Percentiles rank a stretch among this genome's conserved stretches.
phyloP scores from a whole-genome alignment of 2,888 invertebrate genomes.

The Galerucella calmariensis region DNA sequence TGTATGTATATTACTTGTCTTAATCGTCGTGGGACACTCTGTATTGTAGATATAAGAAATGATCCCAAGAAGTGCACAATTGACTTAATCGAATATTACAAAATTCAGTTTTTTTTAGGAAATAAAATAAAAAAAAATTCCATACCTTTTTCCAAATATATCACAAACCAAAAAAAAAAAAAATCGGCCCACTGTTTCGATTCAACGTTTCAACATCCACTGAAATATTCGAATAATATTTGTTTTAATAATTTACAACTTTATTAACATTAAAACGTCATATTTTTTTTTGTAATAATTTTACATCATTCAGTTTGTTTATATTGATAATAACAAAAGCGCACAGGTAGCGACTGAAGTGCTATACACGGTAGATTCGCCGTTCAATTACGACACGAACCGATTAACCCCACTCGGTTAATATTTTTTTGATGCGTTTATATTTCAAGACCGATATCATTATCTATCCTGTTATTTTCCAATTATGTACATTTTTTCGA shows the following conservation, averaged over 20 bases:
- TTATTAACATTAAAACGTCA: constrained; percentile 18
- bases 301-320: neutral
- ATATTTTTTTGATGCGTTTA: neutral
- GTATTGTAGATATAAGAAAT: too few relatives aligned
- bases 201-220: neutral
- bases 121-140: too few relatives aligned
- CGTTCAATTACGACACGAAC: neutral
- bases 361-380: neutral
- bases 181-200: neutral
- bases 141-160: too few relatives aligned
- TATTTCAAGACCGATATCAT: too few relatives aligned
- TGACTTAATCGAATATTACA: too few relatives aligned
- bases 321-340: neutral
- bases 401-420: neutral
- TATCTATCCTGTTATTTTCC: too few relatives aligned
- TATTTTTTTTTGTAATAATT: neutral
- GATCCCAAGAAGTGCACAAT: too few relatives aligned
- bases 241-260: constrained; percentile 21
- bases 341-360: constrained; percentile 1
- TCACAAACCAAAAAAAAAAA: too few relatives aligned
- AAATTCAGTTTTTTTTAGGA: too few relatives aligned
- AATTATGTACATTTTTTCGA: too few relatives aligned
- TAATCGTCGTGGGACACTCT: too few relatives aligned
- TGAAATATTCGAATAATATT: constrained; percentile 12
- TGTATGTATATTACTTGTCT: too few relatives aligned